These are phyloP conservation scores for Tokudaia tokunoshimensis DNA, from an alignment of 2,797 vertebrate genomes.

Conservation along the genomic window DNA sequence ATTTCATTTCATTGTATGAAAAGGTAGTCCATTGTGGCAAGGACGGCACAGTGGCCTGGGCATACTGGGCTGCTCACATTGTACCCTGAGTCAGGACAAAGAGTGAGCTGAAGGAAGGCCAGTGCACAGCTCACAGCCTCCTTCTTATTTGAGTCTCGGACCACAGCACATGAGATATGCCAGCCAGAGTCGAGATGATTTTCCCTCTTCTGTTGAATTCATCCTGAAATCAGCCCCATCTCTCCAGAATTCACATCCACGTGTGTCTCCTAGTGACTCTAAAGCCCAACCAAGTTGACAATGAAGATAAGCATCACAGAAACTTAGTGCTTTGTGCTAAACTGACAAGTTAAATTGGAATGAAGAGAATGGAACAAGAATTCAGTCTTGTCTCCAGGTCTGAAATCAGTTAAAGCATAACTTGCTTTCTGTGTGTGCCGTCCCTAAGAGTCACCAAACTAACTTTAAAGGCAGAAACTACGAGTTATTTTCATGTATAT, in stretches of 20 bases:
- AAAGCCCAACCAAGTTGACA: not conserved
- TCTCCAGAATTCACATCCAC: not conserved
- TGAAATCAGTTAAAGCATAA: not conserved
- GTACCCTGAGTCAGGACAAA: not conserved
- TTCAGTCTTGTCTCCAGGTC: not conserved
- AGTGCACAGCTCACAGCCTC: not conserved
- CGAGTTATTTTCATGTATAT: constrained; percentile 18
- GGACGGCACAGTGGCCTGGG: not conserved
- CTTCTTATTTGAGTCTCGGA: not conserved
- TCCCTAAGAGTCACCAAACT: constrained; percentile 23
- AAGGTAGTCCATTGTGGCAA: not conserved
- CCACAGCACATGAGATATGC: too few relatives aligned
- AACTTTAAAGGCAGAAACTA: constrained; percentile 35
- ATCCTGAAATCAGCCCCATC: not conserved
- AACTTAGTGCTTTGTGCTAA: not conserved
- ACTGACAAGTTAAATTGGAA: not conserved
- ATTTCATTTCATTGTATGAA: not conserved
- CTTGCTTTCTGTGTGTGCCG: not conserved
- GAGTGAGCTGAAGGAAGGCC: not conserved
- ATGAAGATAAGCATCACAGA: not conserved
- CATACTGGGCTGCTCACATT: not conserved
- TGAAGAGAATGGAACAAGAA: not conserved
- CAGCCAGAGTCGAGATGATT: not conserved
- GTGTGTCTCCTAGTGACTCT: not conserved
- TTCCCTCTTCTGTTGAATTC: not conserved